Evolutionary conservation across 2,797 vertebrate species (phyloP), one percentile per base, ranked within the genome.

Genomic region (Anguilla marmorata): DNA sequence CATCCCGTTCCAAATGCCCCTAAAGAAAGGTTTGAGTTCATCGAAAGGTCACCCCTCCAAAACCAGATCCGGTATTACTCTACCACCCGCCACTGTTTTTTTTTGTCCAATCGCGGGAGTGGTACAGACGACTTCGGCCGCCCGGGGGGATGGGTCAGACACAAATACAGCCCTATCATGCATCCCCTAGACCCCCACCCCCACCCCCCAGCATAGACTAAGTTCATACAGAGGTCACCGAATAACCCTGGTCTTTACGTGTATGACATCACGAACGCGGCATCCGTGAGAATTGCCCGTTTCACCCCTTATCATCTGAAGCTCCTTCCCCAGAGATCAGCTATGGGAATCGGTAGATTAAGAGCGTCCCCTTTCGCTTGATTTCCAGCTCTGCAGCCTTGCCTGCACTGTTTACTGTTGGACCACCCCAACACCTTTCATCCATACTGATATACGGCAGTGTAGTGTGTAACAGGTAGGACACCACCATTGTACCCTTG

Each of bases 201-300:
- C 14, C 56, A 84, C 79, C 11, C 33, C 86, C 79, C 50, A 3
- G 72, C 87, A 86, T 14, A 52, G 60, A 30, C 45, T 24, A 87
- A 93, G 95, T 96, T 96, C 96, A 96, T 7, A 84, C 45, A 91
- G 63, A 95, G 95, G 95, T 92, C 95, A 95, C 1, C 6, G 5
- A 45, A 41, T 0, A 60, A 89, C 92, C 90, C 89, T 92, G 37
- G 94, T 94, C 80, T 56, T 91, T 87, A 92, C 89, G 86, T 85
- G n/a, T 79, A 74, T 76, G 74, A 93, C 93, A 92, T n/a, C 60
- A 80, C 90, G 91, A 84, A 90, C 89, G 74, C 74, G 33, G 14
- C 87, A 86, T 89, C 89, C 58, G 93, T 93, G 91, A 0, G 74
- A 52, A 85, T 85, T 27, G 19, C 16, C 27, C 30, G 21, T 27